Conservation (phyloP, 1,140 invertebrate species). For the Pomacea maculata region DNA sequence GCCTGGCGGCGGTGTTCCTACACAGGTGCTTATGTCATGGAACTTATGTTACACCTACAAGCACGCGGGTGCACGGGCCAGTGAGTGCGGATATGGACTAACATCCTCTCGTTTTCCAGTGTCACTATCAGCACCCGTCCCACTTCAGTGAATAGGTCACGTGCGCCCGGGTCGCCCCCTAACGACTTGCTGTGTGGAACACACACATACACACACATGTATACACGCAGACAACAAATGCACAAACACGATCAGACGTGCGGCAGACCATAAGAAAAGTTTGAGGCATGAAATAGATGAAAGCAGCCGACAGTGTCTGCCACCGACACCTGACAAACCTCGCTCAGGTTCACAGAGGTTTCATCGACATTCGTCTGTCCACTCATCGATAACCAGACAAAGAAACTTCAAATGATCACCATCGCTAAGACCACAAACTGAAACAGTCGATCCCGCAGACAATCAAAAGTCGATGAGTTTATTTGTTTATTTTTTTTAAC, state of each 20-base stretch:
- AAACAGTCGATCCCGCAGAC: no score
- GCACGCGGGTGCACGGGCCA: background rate
- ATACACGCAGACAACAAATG: background rate
- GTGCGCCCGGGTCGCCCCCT: no score
- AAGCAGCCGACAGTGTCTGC: background rate
- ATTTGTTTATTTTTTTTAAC: no score
- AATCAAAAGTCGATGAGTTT: no score
- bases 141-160: background rate
- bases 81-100: background rate
- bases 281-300: background rate
- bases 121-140: background rate
- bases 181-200: background rate
- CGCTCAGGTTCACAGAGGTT: background rate
- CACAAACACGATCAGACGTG: background rate
- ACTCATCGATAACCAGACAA: background rate
- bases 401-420: background rate
- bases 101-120: background rate
- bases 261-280: background rate
- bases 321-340: background rate
- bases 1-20: no score
- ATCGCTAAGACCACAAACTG: background rate
- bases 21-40: background rate
- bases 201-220: constrained; percentile 2
- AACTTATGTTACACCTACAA: background rate
- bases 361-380: background rate